Conservation (phyloP, 2,113 vertebrate genomes). For the Channa maculata region DNA sequence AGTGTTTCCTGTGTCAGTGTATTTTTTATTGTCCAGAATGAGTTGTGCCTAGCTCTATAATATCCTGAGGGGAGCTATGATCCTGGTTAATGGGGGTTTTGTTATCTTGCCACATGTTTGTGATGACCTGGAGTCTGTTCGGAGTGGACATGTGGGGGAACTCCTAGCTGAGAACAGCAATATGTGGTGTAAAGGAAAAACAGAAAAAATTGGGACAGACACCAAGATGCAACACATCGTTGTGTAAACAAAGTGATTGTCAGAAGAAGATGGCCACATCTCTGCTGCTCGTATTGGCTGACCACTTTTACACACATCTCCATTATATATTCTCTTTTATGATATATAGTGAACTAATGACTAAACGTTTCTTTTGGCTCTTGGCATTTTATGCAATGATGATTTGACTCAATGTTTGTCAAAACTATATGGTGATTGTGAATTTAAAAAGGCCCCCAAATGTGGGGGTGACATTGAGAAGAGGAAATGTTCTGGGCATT, state of each 20-base stretch:
- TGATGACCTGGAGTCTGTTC: conserved; percentile 42
- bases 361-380: not conserved
- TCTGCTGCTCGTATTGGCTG: conserved; percentile 2
- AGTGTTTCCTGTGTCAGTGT: conserved; percentile 56
- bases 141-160: conserved; percentile 45
- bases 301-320: not conserved
- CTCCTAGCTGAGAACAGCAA: conserved; percentile 17
- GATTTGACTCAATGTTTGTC: too few species aligned
- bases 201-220: conserved; percentile 50
- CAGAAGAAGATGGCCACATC: conserved; percentile 15
- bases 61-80: conserved; percentile 42
- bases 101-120: conserved; percentile 63
- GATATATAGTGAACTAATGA: not conserved
- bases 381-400: too few species aligned
- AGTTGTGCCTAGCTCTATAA: conserved; percentile 25
- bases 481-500: conserved; percentile 62
- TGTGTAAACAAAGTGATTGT: conserved; percentile 51
- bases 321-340: not conserved
- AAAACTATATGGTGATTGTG: too few species aligned
- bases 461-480: conserved; percentile 39
- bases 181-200: conserved; percentile 26
- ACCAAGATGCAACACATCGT: conserved; percentile 40
- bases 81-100: conserved; percentile 60
- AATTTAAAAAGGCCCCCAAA: too few species aligned
- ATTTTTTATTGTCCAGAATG: conserved; percentile 57